Conservation (phyloP, 1,140 invertebrate genomes). For the Bursaphelenchus mucronatus region DNA sequence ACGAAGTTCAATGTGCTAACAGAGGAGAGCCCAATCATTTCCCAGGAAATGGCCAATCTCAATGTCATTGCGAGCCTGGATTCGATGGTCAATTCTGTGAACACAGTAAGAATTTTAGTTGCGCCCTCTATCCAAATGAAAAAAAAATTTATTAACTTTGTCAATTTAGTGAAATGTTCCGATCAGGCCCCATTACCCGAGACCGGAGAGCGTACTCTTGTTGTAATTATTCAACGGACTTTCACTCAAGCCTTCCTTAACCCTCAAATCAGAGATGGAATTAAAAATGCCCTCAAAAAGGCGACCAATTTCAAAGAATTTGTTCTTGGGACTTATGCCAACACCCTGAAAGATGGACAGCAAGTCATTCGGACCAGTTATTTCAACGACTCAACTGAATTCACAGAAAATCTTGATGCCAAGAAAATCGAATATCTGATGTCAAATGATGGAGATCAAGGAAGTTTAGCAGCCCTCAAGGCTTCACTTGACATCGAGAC, state of each 20-base stretch:
- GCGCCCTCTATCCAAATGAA: background rate
- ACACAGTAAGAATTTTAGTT: background rate
- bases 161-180: background rate
- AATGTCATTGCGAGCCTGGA: background rate
- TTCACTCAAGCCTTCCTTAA: background rate
- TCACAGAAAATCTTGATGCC: no score
- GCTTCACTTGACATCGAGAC: no score
- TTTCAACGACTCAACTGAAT: no score
- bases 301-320: no score
- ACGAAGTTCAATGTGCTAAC: background rate
- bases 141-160: background rate
- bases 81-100: background rate
- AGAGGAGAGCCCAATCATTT: background rate
- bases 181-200: slow-evolving; percentile 1
- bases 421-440: no score
- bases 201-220: background rate
- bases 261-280: background rate
- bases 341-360: no score
- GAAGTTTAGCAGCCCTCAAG: no score
- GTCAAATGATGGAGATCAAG: no score
- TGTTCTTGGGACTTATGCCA: no score
- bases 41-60: slow-evolving; percentile 2
- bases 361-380: no score
- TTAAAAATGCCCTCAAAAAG: background rate
- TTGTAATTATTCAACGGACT: background rate